Conservation (phyloP, 2,888 invertebrate species). For the Lypha dubia region DNA sequence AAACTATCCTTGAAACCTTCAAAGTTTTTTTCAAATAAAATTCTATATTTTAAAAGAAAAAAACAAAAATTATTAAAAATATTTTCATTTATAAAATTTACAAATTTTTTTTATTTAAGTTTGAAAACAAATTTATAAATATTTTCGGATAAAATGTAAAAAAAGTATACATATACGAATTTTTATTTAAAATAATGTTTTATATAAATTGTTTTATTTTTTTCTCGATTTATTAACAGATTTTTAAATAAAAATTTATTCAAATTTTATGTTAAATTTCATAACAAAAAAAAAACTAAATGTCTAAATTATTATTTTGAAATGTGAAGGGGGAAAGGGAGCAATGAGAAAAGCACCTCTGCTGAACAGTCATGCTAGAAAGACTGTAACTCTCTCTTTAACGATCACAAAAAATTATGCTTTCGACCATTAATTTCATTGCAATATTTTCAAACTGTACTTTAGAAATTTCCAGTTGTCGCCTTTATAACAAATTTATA, state of each 20-base stretch:
- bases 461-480: too few species aligned
- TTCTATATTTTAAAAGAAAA: not conserved
- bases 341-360: too few species aligned
- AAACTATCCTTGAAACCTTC: conserved; percentile 15
- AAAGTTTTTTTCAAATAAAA: conserved; percentile 25
- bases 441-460: too few species aligned
- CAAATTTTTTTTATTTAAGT: conserved; percentile 27
- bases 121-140: conserved; percentile 22
- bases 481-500: too few species aligned
- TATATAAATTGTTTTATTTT: conserved; percentile 57
- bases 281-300: conserved; percentile 42
- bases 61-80: conserved; percentile 27
- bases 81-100: conserved; percentile 4
- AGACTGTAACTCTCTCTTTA: too few species aligned
- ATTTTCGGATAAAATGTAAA: conserved; percentile 58
- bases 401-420: too few species aligned
- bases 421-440: too few species aligned
- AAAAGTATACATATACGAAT: conserved; percentile 42
- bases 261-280: conserved; percentile 59
- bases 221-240: conserved; percentile 49
- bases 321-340: not conserved
- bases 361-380: too few species aligned
- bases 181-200: conserved; percentile 55
- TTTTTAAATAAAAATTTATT: conserved; percentile 62
- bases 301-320: not conserved